These are phyloP conservation scores for Rhadinocentrus ornatus DNA, from an alignment of 2,797 vertebrate genomes.

Conservation along the genomic window DNA sequence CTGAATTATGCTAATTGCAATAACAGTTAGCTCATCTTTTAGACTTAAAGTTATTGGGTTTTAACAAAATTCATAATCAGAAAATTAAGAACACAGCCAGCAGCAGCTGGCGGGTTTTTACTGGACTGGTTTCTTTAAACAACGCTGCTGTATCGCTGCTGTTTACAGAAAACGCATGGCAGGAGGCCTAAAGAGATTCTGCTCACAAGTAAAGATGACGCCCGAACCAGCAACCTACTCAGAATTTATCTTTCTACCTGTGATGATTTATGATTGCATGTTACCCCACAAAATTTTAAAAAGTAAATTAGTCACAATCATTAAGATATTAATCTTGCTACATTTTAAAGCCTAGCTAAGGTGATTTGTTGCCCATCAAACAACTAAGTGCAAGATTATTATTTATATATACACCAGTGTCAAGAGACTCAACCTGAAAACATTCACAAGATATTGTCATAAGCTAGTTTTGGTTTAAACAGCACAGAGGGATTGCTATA, in stretches of 20 bases:
- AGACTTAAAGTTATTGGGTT: background rate
- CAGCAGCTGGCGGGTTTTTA: background rate
- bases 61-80: background rate
- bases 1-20: background rate
- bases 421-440: conserved; percentile 28
- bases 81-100: background rate
- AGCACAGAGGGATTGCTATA: conserved; percentile 26
- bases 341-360: background rate
- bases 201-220: conserved; percentile 50
- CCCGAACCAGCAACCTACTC: conserved; percentile 10
- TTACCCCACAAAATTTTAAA: background rate
- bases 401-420: conserved; percentile 52
- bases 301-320: background rate
- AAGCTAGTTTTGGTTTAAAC: conserved; percentile 52
- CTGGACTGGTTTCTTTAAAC: conserved; percentile 14
- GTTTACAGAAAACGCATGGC: conserved; percentile 39
- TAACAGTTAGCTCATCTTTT: background rate
- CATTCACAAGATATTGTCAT: conserved; percentile 27
- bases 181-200: conserved; percentile 22
- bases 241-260: conserved; percentile 4
- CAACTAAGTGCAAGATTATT: conserved; percentile 11
- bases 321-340: background rate
- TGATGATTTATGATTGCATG: conserved; percentile 8
- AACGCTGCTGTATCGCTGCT: conserved; percentile 35
- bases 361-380: background rate